Percentiles rank a stretch among this genome's conserved stretches.
phyloP scores from a whole-genome alignment of 1,140 invertebrate species.

The Phthorimaea operculella region DNA sequence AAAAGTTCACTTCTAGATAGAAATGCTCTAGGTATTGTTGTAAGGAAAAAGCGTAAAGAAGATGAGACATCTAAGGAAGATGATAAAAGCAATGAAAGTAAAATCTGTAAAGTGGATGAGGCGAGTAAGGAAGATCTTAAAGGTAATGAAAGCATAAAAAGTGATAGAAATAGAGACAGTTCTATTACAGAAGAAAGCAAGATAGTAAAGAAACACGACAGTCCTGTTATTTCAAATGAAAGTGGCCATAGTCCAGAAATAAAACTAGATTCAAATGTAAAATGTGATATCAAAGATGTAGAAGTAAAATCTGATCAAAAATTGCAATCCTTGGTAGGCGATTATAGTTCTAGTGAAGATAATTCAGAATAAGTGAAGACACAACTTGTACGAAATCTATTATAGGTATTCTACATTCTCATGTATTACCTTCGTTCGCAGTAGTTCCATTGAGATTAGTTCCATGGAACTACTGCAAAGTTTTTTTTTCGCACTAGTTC shows the following conservation, averaged over 20 bases:
- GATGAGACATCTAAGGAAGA: constrained; percentile 14
- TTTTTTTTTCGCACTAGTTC: too few relatives aligned
- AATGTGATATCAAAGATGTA: neutral
- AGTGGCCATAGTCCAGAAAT: too few relatives aligned
- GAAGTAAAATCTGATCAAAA: neutral
- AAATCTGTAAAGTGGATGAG: neutral
- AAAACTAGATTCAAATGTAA: neutral
- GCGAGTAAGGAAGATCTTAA: constrained; percentile 10
- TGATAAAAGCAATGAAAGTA: constrained; percentile 11
- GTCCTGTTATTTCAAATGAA: too few relatives aligned
- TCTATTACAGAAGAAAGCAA: too few relatives aligned
- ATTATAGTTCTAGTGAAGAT: constrained; percentile 56
- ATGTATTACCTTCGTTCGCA: too few relatives aligned
- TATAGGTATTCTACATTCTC: too few relatives aligned
- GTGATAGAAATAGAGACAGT: neutral
- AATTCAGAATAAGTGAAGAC: constrained; percentile 22
- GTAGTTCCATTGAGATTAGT: too few relatives aligned
- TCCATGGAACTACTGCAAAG: too few relatives aligned
- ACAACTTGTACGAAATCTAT: too few relatives aligned
- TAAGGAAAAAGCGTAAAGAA: constrained; percentile 33
- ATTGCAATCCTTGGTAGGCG: constrained; percentile 37
- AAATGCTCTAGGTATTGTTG: constrained; percentile 51
- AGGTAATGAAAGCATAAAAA: neutral
- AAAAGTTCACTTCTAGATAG: constrained; percentile 43
- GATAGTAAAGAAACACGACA: too few relatives aligned